Conservation (phyloP, 2,888 invertebrate species). For the Malthinus seriepunctatus region DNA sequence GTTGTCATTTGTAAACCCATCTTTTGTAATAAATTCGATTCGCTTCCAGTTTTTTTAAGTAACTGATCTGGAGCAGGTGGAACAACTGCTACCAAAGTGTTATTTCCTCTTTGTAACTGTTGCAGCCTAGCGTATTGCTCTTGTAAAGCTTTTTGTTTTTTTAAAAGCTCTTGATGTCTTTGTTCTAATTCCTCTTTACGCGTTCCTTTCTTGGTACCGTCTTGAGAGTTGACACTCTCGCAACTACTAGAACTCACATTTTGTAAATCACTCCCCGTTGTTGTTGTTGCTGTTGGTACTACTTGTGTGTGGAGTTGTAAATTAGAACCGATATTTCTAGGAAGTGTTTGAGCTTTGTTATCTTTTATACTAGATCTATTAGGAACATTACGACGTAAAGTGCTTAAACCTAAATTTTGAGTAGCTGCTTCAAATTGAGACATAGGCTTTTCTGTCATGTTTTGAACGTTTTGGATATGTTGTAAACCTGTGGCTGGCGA, state of each 20-base stretch:
- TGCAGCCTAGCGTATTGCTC: conserved; percentile 91
- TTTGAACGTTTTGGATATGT: conserved; percentile 54
- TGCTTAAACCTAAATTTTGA: conserved; percentile 54
- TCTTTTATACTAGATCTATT: conserved; percentile 53
- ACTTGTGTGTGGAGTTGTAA: conserved; percentile 44
- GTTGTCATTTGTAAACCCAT: conserved; percentile 72
- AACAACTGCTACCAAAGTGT: conserved; percentile 61
- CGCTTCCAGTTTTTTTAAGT: conserved; percentile 86
- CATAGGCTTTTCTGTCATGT: conserved; percentile 50
- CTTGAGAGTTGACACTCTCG: conserved; percentile 76
- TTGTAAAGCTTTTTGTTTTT: conserved; percentile 86
- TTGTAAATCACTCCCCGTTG: conserved; percentile 25
- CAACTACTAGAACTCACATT: conserved; percentile 69
- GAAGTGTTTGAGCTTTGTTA: conserved; percentile 51
- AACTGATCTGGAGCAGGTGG: conserved; percentile 65
- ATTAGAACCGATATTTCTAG: conserved; percentile 53
- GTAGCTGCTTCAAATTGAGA: conserved; percentile 53
- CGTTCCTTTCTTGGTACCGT: conserved; percentile 61
- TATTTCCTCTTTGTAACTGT: conserved; percentile 79
- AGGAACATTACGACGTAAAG: conserved; percentile 50
- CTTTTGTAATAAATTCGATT: conserved; percentile 83
- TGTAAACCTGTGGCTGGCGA: conserved; percentile 55
- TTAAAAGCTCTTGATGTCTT: conserved; percentile 84
- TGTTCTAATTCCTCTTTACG: conserved; percentile 81
- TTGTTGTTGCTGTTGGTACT: conserved; percentile 30